A percentile compares a stretch with the other conserved stretches of the same genome.
phyloP scores from a whole-genome alignment of 2,888 invertebrate species.

The Scrobipalpa costella region DNA sequence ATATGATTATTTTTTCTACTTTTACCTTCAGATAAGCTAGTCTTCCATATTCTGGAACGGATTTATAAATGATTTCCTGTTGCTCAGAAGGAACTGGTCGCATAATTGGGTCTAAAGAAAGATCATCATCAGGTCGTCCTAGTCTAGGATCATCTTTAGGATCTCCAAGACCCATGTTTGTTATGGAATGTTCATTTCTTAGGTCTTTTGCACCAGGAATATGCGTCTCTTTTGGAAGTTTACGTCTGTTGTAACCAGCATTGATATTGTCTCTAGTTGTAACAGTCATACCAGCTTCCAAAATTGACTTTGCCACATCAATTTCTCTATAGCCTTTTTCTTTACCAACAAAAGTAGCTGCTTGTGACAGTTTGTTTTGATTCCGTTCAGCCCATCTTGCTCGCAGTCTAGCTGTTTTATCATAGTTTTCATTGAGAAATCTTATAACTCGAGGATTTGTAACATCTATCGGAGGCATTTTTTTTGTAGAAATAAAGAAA shows the following conservation, averaged over 20 bases:
- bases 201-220: neutral
- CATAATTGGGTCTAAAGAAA: neutral
- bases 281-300: neutral
- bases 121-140: neutral
- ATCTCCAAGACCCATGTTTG: conserved; percentile 4
- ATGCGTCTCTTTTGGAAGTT: neutral
- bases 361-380: neutral
- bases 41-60: neutral
- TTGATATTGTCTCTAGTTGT: neutral
- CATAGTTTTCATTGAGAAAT: conserved; percentile 4
- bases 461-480: neutral
- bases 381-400: neutral
- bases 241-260: neutral
- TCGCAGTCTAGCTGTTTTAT: neutral
- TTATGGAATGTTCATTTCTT: neutral
- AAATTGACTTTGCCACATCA: neutral
- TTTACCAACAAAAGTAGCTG: neutral
- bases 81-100: neutral
- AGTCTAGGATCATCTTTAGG: neutral
- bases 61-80: neutral
- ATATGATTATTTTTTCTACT: too few species aligned
- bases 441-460: neutral
- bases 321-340: conserved; percentile 2
- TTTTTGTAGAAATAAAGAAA: neutral
- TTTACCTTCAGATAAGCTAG: neutral